Percentiles rank a stretch among this genome's conserved stretches.
Conservation (phyloP, 2,797 vertebrate species). For the Peromyscus eremicus region DNA sequence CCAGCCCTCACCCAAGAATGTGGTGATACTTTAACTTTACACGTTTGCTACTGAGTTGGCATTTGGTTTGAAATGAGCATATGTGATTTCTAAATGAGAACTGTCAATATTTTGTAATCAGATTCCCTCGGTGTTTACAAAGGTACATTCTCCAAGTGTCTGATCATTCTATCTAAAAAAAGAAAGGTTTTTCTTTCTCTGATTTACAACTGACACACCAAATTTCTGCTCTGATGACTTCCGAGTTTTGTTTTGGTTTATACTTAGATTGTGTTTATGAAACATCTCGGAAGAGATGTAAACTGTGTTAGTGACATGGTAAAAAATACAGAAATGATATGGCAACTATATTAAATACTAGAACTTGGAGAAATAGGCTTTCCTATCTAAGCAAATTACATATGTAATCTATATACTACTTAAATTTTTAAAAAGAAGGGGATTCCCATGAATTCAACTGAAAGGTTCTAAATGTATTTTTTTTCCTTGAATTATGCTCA, state of each 20-base stretch:
- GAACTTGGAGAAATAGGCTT: neutral
- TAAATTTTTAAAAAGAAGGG: constrained; percentile 12
- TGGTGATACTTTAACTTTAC: neutral
- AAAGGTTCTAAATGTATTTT: constrained; percentile 22
- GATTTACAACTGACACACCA: neutral
- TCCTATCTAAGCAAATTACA: neutral
- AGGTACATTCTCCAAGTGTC: neutral
- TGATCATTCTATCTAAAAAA: neutral
- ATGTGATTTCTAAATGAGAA: neutral
- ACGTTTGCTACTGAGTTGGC: neutral
- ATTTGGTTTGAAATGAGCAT: neutral
- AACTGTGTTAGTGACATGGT: neutral
- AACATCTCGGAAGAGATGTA: neutral
- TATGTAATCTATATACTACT: neutral
- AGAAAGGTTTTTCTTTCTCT: neutral
- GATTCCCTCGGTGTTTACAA: neutral
- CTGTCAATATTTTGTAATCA: neutral
- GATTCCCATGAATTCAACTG: neutral
- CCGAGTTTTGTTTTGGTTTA: neutral
- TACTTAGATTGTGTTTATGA: neutral
- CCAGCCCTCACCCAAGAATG: no score
- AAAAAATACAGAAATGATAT: neutral
- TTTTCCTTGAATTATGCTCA: neutral
- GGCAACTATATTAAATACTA: neutral
- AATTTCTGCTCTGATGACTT: neutral